Base-by-base conservation (phyloP, 2,797 vertebrate species). In the Enteromius argenteus region DNA sequence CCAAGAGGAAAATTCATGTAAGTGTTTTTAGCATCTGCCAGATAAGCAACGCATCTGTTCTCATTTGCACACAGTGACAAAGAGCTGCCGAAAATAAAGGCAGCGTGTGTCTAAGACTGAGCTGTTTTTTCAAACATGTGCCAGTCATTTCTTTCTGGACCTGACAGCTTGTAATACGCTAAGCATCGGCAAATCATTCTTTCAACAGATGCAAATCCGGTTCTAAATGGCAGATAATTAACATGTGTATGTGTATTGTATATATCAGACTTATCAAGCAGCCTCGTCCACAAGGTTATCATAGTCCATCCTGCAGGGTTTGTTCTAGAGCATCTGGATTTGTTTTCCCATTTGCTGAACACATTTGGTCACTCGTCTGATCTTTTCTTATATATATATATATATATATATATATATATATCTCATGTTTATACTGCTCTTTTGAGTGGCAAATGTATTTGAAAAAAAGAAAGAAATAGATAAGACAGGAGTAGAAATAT, bases 1-100 rank as follows among this genome's bases (percentile, higher is more conserved):
- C 39, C 39, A 60, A 64, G 37, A 77, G 56, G 30, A 78, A 78
- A 78, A 67, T 77, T 69, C 75, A 60, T 83, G 66, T 82, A 39
- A 51, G 53, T 79, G 46, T 78, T 79, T 72, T 69, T 30, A 86
- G 64, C 71, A 78, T 84, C 77, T 78, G 76, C 14, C 53, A 84
- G 56, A 79, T 39, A 58, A 76, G 51, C 30, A 35, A 10, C 35
- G 64, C 74, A 79, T 83, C 42, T 74, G 79, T 73, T 73, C 44
- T 79, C 81, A 79, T 62, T 53, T 82, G 68, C 75, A 72, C 49
- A 60, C 17, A 81, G 42, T 79, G 80, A 79, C 75, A 49, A 37
- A 76, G 17, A 51, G 64, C 75, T 73, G 66, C 58, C 15, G 53
- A 86, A 76, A 75, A 32, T 64, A 69, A 71, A 71, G 7, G 62